Percentiles rank a stretch among this genome's conserved stretches.
Evolutionary conservation across 2,113 vertebrate species (phyloP).

Genomic region (Egretta garzetta): DNA sequence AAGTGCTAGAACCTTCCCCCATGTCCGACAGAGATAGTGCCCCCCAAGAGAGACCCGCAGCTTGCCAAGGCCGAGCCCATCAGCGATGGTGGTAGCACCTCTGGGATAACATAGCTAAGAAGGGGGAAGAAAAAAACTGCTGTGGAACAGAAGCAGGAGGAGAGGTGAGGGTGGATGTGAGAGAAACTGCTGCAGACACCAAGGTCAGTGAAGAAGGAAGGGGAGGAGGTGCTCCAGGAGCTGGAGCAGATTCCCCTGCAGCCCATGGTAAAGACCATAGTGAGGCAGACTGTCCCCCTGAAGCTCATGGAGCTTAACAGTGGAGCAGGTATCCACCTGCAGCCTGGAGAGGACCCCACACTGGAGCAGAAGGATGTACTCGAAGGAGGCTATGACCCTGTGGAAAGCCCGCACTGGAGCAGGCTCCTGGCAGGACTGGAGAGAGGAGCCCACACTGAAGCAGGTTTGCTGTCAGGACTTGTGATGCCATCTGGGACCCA

Average conservation of each 20-base stretch:
- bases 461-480: neutral
- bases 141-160: no score
- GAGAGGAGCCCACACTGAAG: neutral
- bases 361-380: neutral
- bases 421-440: neutral
- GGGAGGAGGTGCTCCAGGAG: neutral
- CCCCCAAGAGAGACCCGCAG: accelerated
- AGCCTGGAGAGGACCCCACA: accelerated
- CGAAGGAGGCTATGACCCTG: neutral
- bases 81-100: no score
- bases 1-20: neutral
- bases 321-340: neutral
- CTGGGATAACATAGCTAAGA: no score
- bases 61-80: neutral
- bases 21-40: neutral
- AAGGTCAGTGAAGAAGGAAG: neutral
- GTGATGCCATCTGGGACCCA: neutral
- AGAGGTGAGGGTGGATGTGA: no score
- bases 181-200: neutral
- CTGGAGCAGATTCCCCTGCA: neutral
- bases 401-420: neutral
- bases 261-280: accelerated
- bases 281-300: neutral
- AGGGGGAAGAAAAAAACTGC: no score
- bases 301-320: neutral